A percentile compares a stretch with the other conserved stretches of the same genome.
Evolutionary conservation across 2,888 invertebrate genomes (phyloP).

Genomic region (Zele albiditarsus): DNA sequence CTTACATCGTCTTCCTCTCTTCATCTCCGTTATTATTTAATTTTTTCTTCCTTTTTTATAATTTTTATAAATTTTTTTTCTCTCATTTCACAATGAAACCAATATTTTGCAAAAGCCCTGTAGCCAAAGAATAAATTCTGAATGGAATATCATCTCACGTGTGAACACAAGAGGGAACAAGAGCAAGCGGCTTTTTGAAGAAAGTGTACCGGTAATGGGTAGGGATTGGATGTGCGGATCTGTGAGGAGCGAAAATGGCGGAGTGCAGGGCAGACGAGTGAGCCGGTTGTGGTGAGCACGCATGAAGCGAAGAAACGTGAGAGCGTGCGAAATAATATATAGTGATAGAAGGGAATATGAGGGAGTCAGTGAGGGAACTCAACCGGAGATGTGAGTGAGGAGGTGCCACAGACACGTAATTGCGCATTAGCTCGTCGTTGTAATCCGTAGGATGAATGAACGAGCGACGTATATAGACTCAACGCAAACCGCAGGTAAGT

Average conservation of each 20-base stretch:
- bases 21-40: not conserved
- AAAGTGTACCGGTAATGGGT: conserved; percentile 12
- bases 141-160: conserved; percentile 45
- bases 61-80: conserved; percentile 1
- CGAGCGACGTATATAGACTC: conserved; percentile 39
- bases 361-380: conserved; percentile 19
- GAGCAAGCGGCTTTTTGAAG: conserved; percentile 15
- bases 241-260: conserved; percentile 19
- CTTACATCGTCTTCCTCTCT: not conserved
- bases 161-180: conserved; percentile 9
- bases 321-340: conserved; percentile 38
- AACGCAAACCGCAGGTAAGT: conserved; percentile 36
- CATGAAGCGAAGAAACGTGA: conserved; percentile 37
- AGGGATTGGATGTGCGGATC: conserved; percentile 28
- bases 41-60: conserved; percentile 8
- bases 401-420: conserved; percentile 53
- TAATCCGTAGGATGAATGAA: conserved; percentile 63
- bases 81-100: conserved; percentile 18
- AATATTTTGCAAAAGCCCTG: conserved; percentile 23
- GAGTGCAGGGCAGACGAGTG: not conserved
- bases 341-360: conserved; percentile 34
- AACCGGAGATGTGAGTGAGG: conserved; percentile 25
- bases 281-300: conserved; percentile 28
- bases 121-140: conserved; percentile 17
- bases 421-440: conserved; percentile 58